Evolutionary conservation across 1,140 invertebrate genomes (phyloP).

Genomic region (Diorhabda sublineata): DNA sequence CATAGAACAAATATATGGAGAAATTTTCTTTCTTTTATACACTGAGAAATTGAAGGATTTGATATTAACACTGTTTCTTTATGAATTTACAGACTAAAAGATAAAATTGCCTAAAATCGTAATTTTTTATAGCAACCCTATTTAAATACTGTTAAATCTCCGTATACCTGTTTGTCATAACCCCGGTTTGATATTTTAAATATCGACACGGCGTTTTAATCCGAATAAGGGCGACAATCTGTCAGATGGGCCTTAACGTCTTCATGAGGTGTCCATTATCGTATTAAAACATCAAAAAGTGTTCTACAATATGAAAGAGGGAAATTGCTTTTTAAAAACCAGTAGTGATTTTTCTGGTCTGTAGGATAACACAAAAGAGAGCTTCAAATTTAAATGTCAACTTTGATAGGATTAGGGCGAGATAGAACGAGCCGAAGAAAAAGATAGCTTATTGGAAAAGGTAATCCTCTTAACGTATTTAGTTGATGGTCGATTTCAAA

Average conservation of each 20-base stretch:
- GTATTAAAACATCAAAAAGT: conserved; percentile 28
- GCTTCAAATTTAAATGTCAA: conserved; percentile 31
- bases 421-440: not conserved
- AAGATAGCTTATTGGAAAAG: conserved; percentile 20
- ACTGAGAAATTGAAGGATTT: too few relatives aligned
- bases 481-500: conserved; percentile 28
- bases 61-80: too few relatives aligned
- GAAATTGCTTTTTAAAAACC: conserved; percentile 31
- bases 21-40: too few relatives aligned
- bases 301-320: conserved; percentile 20
- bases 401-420: conserved; percentile 31
- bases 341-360: conserved; percentile 24
- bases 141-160: too few relatives aligned
- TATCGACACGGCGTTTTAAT: too few relatives aligned
- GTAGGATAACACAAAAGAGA: conserved; percentile 25
- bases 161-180: too few relatives aligned
- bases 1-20: too few relatives aligned
- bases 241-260: conserved; percentile 12
- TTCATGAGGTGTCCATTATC: conserved; percentile 19
- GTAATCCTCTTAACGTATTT: conserved; percentile 33
- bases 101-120: too few relatives aligned
- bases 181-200: too few relatives aligned
- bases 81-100: too few relatives aligned
- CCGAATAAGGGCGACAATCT: not conserved
- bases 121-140: too few relatives aligned